A percentile compares a stretch with the other conserved stretches of the same genome.
phyloP scores from a whole-genome alignment of 2,797 vertebrate species.

The Helostoma temminkii region DNA sequence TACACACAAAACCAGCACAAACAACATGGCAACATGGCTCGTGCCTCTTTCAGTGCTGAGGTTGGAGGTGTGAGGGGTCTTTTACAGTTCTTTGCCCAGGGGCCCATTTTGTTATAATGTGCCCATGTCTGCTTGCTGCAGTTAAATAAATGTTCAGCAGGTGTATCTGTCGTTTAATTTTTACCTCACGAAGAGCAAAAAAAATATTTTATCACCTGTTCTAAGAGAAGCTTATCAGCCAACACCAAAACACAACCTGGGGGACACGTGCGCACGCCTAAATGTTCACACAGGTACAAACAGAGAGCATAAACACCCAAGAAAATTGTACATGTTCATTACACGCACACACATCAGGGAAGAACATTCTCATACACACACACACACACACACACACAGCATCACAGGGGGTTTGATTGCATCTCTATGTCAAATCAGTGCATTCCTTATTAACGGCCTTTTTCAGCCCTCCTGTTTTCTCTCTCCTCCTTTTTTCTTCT shows the following conservation, averaged over 20 bases:
- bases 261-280: constrained; percentile 1
- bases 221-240: constrained; percentile 10
- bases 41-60: too few species aligned
- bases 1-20: too few species aligned
- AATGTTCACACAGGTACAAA: constrained; percentile 15
- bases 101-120: too few species aligned
- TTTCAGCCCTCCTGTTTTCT: constrained; percentile 53
- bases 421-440: constrained; percentile 74
- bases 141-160: not conserved
- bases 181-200: constrained; percentile 37
- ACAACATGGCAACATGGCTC: too few species aligned
- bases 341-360: constrained; percentile 49
- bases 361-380: constrained; percentile 19
- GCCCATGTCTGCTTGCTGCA: not conserved
- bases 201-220: constrained; percentile 32
- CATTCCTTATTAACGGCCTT: constrained; percentile 73
- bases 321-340: constrained; percentile 38
- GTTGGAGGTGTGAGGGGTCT: too few species aligned
- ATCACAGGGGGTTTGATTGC: constrained; percentile 60
- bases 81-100: too few species aligned
- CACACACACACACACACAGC: constrained; percentile 12
- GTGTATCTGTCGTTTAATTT: constrained; percentile 52
- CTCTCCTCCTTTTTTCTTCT: constrained; percentile 13
- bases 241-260: too few species aligned
- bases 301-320: constrained; percentile 19